A percentile compares a stretch with the other conserved stretches of the same genome.
phyloP scores from a whole-genome alignment of 2,113 vertebrate species.

The Saccopteryx bilineata region DNA sequence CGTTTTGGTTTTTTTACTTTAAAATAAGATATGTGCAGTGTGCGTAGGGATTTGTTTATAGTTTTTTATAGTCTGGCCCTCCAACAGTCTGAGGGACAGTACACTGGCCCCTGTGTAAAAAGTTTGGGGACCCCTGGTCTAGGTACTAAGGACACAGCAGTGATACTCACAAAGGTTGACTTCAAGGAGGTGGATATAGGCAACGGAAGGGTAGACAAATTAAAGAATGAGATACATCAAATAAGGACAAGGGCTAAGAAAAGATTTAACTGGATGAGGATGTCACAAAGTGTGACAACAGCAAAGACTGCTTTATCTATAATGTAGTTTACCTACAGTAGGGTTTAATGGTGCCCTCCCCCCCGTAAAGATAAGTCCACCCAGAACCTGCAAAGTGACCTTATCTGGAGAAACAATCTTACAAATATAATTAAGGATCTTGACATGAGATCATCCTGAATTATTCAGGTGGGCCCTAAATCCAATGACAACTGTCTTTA shows the following conservation, averaged over 20 bases:
- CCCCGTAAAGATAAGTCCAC: neutral
- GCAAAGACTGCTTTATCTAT: neutral
- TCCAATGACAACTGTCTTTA: neutral
- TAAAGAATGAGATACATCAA: neutral
- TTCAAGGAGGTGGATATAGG: neutral
- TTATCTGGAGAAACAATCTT: neutral
- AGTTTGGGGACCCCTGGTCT: neutral
- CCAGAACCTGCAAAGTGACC: neutral
- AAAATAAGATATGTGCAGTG: no score
- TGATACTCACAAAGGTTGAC: neutral
- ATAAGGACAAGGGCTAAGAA: neutral
- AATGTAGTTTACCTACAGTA: neutral
- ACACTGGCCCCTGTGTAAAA: no score
- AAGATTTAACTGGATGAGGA: neutral
- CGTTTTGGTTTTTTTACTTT: no score
- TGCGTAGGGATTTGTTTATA: no score
- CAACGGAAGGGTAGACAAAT: neutral
- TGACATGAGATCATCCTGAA: constrained; percentile 29
- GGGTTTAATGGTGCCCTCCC: neutral
- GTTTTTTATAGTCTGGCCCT: no score
- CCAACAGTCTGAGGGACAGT: no score
- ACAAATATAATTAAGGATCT: neutral
- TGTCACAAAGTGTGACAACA: neutral
- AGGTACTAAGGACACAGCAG: neutral
- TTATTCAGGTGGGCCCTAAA: neutral